Conservation (phyloP, 2,888 invertebrate species). For the Apocheima hispidaria region DNA sequence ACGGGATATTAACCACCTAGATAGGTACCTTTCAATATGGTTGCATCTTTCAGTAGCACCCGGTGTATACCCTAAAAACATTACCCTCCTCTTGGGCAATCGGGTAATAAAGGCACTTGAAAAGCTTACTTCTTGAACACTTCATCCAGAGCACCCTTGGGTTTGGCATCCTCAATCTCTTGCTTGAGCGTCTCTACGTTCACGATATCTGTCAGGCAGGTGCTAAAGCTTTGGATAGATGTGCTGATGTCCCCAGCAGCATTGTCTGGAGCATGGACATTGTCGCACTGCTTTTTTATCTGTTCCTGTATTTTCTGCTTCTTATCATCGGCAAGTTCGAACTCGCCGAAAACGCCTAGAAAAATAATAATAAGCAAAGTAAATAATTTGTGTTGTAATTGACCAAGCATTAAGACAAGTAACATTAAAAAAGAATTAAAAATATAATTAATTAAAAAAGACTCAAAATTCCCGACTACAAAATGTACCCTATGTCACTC, state of each 20-base stretch:
- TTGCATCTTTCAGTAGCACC: too few relatives aligned
- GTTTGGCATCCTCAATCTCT: slow-evolving; percentile 90
- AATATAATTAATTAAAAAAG: too few relatives aligned
- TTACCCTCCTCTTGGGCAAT: too few relatives aligned
- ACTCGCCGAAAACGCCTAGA: slow-evolving; percentile 63
- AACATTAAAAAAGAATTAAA: too few relatives aligned
- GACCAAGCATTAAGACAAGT: not conserved
- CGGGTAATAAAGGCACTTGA: too few relatives aligned
- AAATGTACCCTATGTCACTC: too few relatives aligned
- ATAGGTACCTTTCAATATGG: too few relatives aligned
- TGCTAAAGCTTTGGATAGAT: slow-evolving; percentile 60
- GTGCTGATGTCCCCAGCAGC: slow-evolving; percentile 54
- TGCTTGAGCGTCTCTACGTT: slow-evolving; percentile 85
- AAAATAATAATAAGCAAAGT: slow-evolving; percentile 33
- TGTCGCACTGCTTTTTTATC: slow-evolving; percentile 58
- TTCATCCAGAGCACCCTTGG: slow-evolving; percentile 89
- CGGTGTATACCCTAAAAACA: too few relatives aligned
- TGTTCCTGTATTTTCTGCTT: slow-evolving; percentile 48
- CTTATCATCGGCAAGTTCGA: slow-evolving; percentile 45
- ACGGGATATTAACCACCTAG: too few relatives aligned
- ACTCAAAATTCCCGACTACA: too few relatives aligned
- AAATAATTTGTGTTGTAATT: too few relatives aligned
- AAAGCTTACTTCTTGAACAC: slow-evolving; percentile 88
- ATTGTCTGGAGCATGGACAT: slow-evolving; percentile 66
- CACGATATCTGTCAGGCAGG: slow-evolving; percentile 87